Evolutionary conservation across 2,797 vertebrate genomes (phyloP), one percentile per base, ranked within the genome.

Genomic region (Chromobotia macracanthus): DNA sequence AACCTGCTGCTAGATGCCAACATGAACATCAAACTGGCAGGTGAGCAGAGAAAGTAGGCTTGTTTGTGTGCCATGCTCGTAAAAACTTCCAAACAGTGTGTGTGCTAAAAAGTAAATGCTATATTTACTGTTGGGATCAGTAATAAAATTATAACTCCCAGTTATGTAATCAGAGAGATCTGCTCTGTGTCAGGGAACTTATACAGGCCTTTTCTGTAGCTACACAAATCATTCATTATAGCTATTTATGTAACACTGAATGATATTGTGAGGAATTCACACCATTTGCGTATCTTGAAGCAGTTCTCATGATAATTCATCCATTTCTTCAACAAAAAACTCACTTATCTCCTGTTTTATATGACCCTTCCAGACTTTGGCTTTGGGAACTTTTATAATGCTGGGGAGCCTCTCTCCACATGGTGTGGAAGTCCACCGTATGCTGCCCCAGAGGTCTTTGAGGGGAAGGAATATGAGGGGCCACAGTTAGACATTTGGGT

Each of bases 361-460:
- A 25, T 16, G 10, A 12, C 21, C 71, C 10, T 60, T 73, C n/a
- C 65, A 99, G 98, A 99, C 88, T 99, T 99, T 87, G 98, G 98
- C 66, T 99, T 99, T 81, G 98, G 98, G 75, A 99, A 99, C 87
- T 99, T 99, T 90, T 99, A 98, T 87, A 97, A 96, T 18, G 91
- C 94, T 0, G 96, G 97, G 15, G 96, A 98, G 75, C 94, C 95
- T 46, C 93, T 99, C 82, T 96, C 96, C 0, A 99, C 97, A 0
- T 99, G 96, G 96, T 99, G 97, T 44, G 97, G 98, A 76, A 99
- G 97, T 86, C 98, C 97, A 1, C 98, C 97, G 0, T 99, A 99
- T 0, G 98, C 98, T 16, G 98, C 98, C 55, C 98, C 98, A 0
- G 98, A 99, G 84, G 96, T 99, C 84, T 99, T 99, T 35, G 97